Base-by-base conservation (phyloP, 2,113 vertebrate genomes). In the Rhombomys opimus region DNA sequence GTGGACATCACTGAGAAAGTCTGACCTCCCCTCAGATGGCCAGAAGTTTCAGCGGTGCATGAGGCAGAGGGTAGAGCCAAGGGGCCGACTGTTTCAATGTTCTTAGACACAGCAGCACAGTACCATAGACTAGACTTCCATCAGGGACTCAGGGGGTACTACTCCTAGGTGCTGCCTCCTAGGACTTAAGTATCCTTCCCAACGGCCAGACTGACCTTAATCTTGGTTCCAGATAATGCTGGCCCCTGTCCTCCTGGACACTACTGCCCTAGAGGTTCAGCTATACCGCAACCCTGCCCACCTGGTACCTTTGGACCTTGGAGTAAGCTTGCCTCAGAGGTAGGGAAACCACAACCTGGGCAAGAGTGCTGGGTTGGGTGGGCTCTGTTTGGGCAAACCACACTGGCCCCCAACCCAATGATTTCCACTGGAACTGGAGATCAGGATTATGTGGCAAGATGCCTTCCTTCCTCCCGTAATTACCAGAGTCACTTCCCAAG, bases 211-310 rank as follows among this genome's bases (percentile, higher is more conserved):
- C 80, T 93, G 38, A 91, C 20, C 41, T 75, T n/a, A 75, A 30
- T 95, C 86, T 98, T 96, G 75, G 50, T 92, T 97, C 25, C 97
- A 99, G 99, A 97, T 72, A 93, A 96, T 7, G 99, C 99, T 91
- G 99, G 99, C 14, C 98, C 99, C 7, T 99, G 99, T 98, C 99
- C 99, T 95, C 93, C 86, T 0, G 99, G 99, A 93, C 98, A 99
- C 97, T 99, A 98, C 97, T 99, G 99, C 97, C 98, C 99, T 35
- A 92, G 32, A 76, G 99, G 98, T 86, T 98, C 99, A 1, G 46
- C 97, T 68, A 63, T 97, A 70, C 99, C 99, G 52, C 98, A 98
- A 67, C 99, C 98, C 8, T 99, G 99, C 97, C 99, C 99, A 78
- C 97, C 72, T 41, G 99, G 99, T 78, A 99, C 99, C 72, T 99